Evolutionary conservation across 2,888 invertebrate species (phyloP).

Genomic region (Cecidostiba fungosa): DNA sequence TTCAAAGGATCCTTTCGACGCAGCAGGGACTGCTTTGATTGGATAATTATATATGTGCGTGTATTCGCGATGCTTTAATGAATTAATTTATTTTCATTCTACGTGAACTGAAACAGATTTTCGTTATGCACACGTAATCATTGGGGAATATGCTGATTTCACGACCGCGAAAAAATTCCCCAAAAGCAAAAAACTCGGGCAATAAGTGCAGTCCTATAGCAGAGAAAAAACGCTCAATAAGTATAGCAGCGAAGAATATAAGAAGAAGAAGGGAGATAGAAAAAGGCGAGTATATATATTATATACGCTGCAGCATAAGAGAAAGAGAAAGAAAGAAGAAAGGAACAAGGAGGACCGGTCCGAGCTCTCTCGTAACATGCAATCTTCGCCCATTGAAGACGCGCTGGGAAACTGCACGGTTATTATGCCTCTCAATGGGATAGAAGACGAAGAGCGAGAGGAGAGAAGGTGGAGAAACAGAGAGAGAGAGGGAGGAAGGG

Average conservation of each 20-base stretch:
- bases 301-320: constrained; percentile 51
- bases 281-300: constrained; percentile 33
- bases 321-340: constrained; percentile 66
- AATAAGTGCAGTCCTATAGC: not conserved
- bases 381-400: constrained; percentile 80
- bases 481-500: constrained; percentile 49
- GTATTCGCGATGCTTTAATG: too few species aligned
- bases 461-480: constrained; percentile 29
- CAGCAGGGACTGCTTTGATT: not conserved
- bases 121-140: too few species aligned
- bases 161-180: not conserved
- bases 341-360: constrained; percentile 71
- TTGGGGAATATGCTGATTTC: not conserved
- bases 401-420: constrained; percentile 79
- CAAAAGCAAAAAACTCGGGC: not conserved
- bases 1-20: not conserved
- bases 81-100: too few species aligned
- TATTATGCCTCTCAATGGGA: constrained; percentile 78
- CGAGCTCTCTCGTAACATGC: constrained; percentile 78
- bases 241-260: not conserved
- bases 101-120: too few species aligned
- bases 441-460: constrained; percentile 67
- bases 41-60: too few species aligned
- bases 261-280: constrained; percentile 21
- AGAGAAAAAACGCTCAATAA: not conserved